Evolutionary conservation across 1,140 invertebrate genomes (phyloP), one percentile per base, ranked within the genome.

Genomic region (Drosophila guanche): DNA sequence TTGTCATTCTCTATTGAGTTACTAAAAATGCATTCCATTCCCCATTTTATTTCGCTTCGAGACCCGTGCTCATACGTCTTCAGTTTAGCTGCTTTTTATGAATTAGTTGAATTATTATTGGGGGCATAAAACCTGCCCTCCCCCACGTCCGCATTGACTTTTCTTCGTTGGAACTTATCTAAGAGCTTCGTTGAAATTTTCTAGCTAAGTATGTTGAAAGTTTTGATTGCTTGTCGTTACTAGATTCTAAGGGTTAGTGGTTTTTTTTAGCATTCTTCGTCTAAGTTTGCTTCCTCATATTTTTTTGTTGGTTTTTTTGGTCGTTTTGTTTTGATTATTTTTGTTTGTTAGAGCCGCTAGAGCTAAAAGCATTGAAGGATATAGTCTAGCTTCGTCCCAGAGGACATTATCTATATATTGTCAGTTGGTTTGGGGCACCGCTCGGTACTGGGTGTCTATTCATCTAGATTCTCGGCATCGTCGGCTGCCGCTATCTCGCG

Each of bases 401-500:
- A 47, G 12, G 42, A 54, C 25, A 27, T 57, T 48, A 14, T 55
- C 8, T 59, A 42, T 68, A 53, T 76, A 63, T 72, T 60, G 69
- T 60, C 67, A 61, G 50, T 33, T 50, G 60, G 10, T 10, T 12
- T 20, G 16, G 33, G 37, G 33, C 29, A 1, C 40, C 27, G 25
- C 14, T 45, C 5, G 5, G 25, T 7, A 12, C 33, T 37, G 10
- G 33, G 10, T 37, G 8, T 37, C 5, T 76, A 79, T 68, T 88
- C 83, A 57, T 88, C 83, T 62, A 83, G 59, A 42, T 68, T 89
- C 53, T 88, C 83, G 45, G 76, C 59, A 43, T 91, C 90, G 50
- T 86, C 81, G 62, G 79, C 89, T 10, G 84, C 69, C 54, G 75
- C 77, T 58, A 91, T 88, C 69, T 89, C 90, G 65, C 90, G 85